Conservation (phyloP, 2,797 vertebrate species). For the Nothura maculosa region DNA sequence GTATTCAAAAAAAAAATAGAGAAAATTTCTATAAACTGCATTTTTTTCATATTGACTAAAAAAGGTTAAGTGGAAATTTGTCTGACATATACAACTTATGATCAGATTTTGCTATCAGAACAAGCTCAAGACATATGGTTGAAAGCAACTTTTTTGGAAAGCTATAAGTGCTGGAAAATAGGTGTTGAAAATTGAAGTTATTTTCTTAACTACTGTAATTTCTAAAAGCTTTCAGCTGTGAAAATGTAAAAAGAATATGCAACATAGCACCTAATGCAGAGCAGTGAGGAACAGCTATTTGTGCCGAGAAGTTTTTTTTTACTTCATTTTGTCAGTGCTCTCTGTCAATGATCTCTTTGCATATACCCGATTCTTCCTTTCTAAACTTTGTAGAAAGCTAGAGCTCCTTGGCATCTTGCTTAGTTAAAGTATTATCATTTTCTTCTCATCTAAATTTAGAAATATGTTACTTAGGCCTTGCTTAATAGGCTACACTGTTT, state of each 20-base stretch:
- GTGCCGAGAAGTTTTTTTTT: not conserved
- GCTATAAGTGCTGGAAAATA: slow-evolving; percentile 28
- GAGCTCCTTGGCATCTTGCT: not conserved
- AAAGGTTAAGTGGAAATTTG: not conserved
- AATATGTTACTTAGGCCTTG: not conserved
- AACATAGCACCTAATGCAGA: not conserved
- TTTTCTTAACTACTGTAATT: not conserved
- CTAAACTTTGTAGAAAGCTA: not conserved
- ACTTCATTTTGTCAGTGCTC: not conserved
- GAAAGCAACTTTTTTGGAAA: slow-evolving; percentile 31
- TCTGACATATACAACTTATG: not conserved
- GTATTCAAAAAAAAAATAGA: not conserved
- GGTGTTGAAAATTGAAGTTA: slow-evolving; percentile 37
- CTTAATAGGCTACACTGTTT: not conserved
- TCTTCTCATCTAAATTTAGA: not conserved
- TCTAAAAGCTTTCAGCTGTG: slow-evolving; percentile 6
- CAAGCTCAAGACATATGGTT: not conserved
- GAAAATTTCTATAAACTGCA: not conserved
- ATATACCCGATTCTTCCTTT: not conserved
- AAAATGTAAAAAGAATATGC: not conserved
- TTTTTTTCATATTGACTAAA: not conserved
- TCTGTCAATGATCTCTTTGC: not conserved
- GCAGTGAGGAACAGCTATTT: not conserved
- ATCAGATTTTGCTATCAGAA: not conserved
- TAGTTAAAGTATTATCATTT: not conserved